Evolutionary conservation across 2,113 vertebrate genomes (phyloP).

Genomic region (Chitala chitala): DNA sequence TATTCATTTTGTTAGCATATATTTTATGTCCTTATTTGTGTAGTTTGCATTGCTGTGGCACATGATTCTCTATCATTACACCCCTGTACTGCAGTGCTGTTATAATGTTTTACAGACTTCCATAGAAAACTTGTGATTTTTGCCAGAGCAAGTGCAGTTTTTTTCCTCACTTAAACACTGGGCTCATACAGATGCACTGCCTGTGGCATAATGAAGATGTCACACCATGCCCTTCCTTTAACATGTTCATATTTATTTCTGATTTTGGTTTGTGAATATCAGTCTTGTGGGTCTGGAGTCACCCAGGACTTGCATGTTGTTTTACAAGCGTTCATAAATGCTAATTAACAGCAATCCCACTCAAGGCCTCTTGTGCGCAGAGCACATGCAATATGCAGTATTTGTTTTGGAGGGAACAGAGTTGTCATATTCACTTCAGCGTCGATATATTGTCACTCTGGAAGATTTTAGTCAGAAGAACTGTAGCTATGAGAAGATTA

Average conservation of each 20-base stretch:
- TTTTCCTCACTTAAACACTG: background rate
- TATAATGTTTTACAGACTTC: conserved; percentile 1
- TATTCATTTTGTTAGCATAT: no score
- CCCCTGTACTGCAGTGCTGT: conserved; percentile 3
- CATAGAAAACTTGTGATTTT: background rate
- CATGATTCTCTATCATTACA: conserved; percentile 1
- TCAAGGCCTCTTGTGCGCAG: background rate
- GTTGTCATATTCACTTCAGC: conserved; percentile 5
- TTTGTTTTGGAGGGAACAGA: conserved; percentile 7
- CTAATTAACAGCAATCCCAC: background rate
- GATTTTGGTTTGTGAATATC: background rate
- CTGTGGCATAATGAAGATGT: background rate
- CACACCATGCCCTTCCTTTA: background rate
- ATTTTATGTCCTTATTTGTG: background rate
- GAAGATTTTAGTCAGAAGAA: background rate
- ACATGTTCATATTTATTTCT: background rate
- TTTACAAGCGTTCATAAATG: background rate
- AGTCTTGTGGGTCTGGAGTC: background rate
- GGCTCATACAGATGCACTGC: background rate
- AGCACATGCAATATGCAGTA: no score
- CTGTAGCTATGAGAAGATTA: no score
- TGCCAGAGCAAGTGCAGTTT: background rate
- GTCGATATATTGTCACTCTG: background rate
- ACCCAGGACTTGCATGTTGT: background rate
- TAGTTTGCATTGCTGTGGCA: background rate